Evolutionary conservation across 2,113 vertebrate genomes (phyloP).

Genomic region (Diadophis punctatus): DNA sequence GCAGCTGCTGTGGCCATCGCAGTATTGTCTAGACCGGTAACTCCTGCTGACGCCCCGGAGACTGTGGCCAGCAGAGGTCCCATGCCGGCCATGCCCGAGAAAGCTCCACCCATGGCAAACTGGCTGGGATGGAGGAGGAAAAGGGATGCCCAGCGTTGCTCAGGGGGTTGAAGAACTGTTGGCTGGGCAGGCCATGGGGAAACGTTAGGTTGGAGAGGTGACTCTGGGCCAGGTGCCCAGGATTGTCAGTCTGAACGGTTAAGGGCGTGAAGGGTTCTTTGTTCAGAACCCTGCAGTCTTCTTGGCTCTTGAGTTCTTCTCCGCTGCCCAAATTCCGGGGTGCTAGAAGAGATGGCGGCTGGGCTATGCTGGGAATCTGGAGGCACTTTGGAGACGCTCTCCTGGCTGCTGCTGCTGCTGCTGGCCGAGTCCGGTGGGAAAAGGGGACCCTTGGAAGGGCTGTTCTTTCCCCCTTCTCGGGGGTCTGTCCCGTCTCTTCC

Average conservation of each 20-base stretch:
- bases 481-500: slow-evolving; percentile 68
- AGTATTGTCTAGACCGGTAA: slow-evolving; percentile 83
- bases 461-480: slow-evolving; percentile 74
- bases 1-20: slow-evolving; percentile 82
- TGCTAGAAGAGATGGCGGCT: slow-evolving; percentile 88
- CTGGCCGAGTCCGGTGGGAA: slow-evolving; percentile 64
- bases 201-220: slow-evolving; percentile 91
- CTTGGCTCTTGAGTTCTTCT: slow-evolving; percentile 86
- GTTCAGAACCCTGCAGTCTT: slow-evolving; percentile 77
- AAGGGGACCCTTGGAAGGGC: slow-evolving; percentile 70
- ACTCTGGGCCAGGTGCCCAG: slow-evolving; percentile 77
- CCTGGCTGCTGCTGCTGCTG: slow-evolving; percentile 43
- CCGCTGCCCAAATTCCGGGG: slow-evolving; percentile 70
- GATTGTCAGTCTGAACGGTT: slow-evolving; percentile 86
- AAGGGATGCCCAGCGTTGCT: slow-evolving; percentile 85
- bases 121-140: slow-evolving; percentile 92
- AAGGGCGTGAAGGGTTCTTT: slow-evolving; percentile 87
- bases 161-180: slow-evolving; percentile 92
- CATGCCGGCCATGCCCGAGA: slow-evolving; percentile 87
- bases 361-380: slow-evolving; percentile 92
- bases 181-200: slow-evolving; percentile 82
- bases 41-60: slow-evolving; percentile 78
- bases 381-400: slow-evolving; percentile 78
- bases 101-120: slow-evolving; percentile 93
- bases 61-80: slow-evolving; percentile 91